Base-by-base conservation (phyloP, 2,888 invertebrate species). In the Tanaodytes sp. region DNA sequence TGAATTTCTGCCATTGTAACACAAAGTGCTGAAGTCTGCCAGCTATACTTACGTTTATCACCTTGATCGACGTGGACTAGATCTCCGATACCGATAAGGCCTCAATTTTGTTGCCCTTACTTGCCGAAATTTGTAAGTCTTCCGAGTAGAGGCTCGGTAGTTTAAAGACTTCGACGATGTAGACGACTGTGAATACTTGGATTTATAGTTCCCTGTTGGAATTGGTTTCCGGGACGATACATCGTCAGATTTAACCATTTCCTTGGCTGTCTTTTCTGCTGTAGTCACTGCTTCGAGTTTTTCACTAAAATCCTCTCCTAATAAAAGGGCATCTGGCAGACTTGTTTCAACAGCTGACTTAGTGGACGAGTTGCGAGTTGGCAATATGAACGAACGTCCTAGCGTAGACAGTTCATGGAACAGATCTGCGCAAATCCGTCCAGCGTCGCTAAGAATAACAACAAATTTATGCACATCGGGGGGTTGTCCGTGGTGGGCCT, bases 271-370 rank as follows among this genome's bases (percentile, higher is more conserved):
- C 8, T 46, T 46, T 46, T 54, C 43, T 6, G 43, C 43, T 4
- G 46, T 33, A 8, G 43, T 8, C 1, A 23, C 20, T 6, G 54
- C n/a, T 9, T 54, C 43, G 5, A 54, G 11, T 15, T 43, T 54
- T 8, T 54, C 43, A 15, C 15, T 43, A n/a, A 57, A 57, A 12
- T 45, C 37, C n/a, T 46, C 12, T 5, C 55, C 55, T n/a, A 55
- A 45, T 6, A 43, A 19, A 2, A 33, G 9, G 4, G 11, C 15
- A 36, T 55, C 55, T 16, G 55, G 36, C 1, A 12, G 12, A 12
- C 43, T 54, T 1, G 42, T 45, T 36, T 43, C 43, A 5, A 55
- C 2, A 1, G 55, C 19, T 11, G 55, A 12, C 11, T 55, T 55
- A 0, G 55, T 36, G 1, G 36, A 33, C 1, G 43, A 36, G 11